These are phyloP conservation scores for Cygnus buccinator DNA, from an alignment of 2,113 vertebrate genomes.

Conservation along the genomic window DNA sequence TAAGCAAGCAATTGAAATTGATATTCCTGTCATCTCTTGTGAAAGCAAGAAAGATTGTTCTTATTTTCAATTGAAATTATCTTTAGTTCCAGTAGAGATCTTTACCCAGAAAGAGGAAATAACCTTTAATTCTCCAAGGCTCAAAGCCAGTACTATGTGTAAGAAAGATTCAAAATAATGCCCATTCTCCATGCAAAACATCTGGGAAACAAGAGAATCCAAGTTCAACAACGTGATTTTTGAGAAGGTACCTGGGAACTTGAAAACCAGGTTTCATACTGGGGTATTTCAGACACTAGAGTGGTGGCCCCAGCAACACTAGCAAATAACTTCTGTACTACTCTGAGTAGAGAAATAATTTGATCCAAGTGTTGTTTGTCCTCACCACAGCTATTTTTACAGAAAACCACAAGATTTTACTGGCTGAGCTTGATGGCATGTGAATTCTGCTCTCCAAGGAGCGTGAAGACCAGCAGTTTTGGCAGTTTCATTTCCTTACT, in stretches of 20 bases:
- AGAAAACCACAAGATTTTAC: conserved; percentile 5
- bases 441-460: background rate
- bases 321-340: background rate
- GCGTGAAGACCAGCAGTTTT: background rate
- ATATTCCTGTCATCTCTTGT: background rate
- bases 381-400: background rate
- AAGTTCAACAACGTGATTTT: background rate
- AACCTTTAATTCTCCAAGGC: background rate
- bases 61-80: background rate
- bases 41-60: background rate
- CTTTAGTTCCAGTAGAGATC: background rate
- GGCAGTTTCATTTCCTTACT: background rate
- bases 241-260: background rate
- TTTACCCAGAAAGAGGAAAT: background rate
- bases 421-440: background rate
- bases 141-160: background rate
- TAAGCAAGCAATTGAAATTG: background rate
- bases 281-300: background rate
- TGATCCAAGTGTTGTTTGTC: background rate
- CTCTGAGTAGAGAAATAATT: background rate
- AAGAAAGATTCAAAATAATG: background rate
- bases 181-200: background rate
- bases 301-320: background rate
- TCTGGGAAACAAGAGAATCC: background rate
- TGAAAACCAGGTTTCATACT: background rate